Conservation (phyloP, 1,140 invertebrate genomes). For the Nebria ingens region DNA sequence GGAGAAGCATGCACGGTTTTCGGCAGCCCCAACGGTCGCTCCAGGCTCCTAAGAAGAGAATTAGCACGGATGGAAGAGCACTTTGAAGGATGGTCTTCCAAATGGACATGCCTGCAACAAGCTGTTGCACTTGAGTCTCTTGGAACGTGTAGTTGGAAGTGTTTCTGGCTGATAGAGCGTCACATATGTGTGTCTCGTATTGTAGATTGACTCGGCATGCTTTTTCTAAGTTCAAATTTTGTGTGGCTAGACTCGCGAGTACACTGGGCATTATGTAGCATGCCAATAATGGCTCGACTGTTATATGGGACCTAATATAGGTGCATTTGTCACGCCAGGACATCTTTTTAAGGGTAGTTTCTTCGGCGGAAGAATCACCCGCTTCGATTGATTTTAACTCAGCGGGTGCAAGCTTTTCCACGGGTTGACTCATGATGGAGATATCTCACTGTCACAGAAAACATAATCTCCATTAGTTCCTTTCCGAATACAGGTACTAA, state of each 20-base stretch:
- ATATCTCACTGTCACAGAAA: too few relatives aligned
- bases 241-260: conserved; percentile 61
- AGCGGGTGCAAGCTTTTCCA: background rate
- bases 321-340: conserved; percentile 42
- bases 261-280: conserved; percentile 72
- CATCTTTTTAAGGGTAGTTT: conserved; percentile 25
- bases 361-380: background rate
- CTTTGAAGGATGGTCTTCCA: conserved; percentile 74
- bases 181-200: conserved; percentile 58
- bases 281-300: conserved; percentile 67
- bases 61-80: conserved; percentile 58
- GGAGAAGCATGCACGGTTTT: conserved; percentile 75
- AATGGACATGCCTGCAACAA: conserved; percentile 64
- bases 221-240: conserved; percentile 74
- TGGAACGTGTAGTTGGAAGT: conserved; percentile 59
- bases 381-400: conserved; percentile 1
- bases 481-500: too few relatives aligned
- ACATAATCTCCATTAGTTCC: too few relatives aligned
- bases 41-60: conserved; percentile 69
- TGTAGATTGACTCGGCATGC: conserved; percentile 70
- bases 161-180: conserved; percentile 54
- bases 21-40: conserved; percentile 62
- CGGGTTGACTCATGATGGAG: too few relatives aligned
- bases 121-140: conserved; percentile 61
- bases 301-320: conserved; percentile 53